Evolutionary conservation across 2,888 invertebrate genomes (phyloP).

Genomic region (Synergus itoensis): DNA sequence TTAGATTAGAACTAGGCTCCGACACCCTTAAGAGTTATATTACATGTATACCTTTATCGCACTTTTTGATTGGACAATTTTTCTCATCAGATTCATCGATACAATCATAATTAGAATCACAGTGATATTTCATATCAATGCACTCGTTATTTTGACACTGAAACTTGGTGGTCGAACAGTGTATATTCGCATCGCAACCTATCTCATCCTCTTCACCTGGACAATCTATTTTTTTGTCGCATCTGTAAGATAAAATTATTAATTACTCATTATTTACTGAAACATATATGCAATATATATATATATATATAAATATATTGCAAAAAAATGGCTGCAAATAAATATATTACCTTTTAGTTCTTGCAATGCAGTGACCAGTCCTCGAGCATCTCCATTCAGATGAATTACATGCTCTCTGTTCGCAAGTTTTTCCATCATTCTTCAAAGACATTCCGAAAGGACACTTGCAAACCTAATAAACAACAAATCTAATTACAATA

Average conservation of each 20-base stretch:
- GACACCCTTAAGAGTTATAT: no score
- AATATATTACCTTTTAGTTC: slow-evolving; percentile 59
- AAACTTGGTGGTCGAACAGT: slow-evolving; percentile 78
- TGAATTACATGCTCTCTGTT: slow-evolving; percentile 75
- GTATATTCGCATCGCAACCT: slow-evolving; percentile 75
- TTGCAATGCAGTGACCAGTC: slow-evolving; percentile 78
- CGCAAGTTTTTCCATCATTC: slow-evolving; percentile 81
- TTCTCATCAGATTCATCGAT: slow-evolving; percentile 81
- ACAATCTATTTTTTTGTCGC: slow-evolving; percentile 81
- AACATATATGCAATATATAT: no score
- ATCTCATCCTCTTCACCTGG: slow-evolving; percentile 81
- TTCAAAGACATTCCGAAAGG: slow-evolving; percentile 83
- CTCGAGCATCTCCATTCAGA: slow-evolving; percentile 78
- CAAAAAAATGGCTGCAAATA: not conserved
- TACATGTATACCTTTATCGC: slow-evolving; percentile 50
- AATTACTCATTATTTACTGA: not conserved
- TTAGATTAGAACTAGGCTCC: no score
- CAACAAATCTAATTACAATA: not conserved
- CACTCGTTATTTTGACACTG: slow-evolving; percentile 80
- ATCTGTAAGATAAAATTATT: slow-evolving; percentile 66
- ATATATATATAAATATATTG: no score
- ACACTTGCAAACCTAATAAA: slow-evolving; percentile 80
- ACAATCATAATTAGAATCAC: slow-evolving; percentile 80
- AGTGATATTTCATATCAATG: slow-evolving; percentile 76
- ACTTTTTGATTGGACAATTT: slow-evolving; percentile 74